Evolutionary conservation across 1,140 invertebrate genomes (phyloP), one percentile per base, ranked within the genome.

Genomic region (Drosophila pruinosa): DNA sequence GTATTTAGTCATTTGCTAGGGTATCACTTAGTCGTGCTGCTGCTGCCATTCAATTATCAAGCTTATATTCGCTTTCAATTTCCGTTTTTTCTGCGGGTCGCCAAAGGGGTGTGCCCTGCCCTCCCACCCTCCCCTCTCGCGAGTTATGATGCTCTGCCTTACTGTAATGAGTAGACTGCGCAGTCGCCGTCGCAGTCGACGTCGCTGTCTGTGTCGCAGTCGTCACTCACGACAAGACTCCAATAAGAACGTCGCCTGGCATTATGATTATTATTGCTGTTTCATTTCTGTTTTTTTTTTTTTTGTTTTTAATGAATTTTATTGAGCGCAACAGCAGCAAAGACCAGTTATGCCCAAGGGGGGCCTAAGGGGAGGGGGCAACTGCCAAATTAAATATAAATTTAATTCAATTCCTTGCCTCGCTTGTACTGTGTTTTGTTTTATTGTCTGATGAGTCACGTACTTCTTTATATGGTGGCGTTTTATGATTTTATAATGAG

Each of bases 251-350:
- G 34, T 65, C 53, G 52, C 45, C 36, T 22, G 52, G 24, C 36
- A 52, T 48, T 59, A 77, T 73, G 62, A 68, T 71, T 71, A 71
- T 82, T 82, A 56, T 69, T 77, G 59, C 54, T 79, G 59, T 59
- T 45, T 54, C n/a, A n/a, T n/a, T n/a, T n/a, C n/a, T n/a, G n/a
- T n/a, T n/a, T n/a, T n/a, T n/a, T n/a, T n/a, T n/a, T n/a, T n/a
- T n/a, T n/a, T n/a, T n/a, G n/a, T 75, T 64, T 57, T 70, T 73
- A 82, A 82, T 83, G 72, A 83, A 83, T 72, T 85, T 72, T 85
- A 83, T 80, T 86, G 68, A 85, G 64, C 62, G 62, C 54, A 39
- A 63, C 78, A 79, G 59, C 70, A 62, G 56, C 58, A 58, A 22
- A 47, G 38, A 54, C 57, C 57, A 50, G 48, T 72, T 77, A 75